A percentile compares a stretch with the other conserved stretches of the same genome.
Evolutionary conservation across 1,140 invertebrate species (phyloP).

Genomic region (Hylyphantes graminicola): DNA sequence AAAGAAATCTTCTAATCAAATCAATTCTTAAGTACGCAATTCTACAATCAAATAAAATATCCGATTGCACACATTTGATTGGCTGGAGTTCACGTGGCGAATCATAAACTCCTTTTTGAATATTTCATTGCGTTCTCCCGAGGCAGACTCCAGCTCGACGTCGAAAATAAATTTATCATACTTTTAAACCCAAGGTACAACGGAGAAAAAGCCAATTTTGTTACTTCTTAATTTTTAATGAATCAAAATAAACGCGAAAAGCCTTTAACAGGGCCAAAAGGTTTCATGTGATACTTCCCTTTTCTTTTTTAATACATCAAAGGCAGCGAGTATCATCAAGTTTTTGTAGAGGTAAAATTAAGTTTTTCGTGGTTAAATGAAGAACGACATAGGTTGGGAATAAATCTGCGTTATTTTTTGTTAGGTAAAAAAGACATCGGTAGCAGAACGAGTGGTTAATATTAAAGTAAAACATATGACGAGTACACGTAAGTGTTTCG

Average conservation of each 20-base stretch:
- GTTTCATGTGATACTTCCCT: slow-evolving; percentile 29
- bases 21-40: slow-evolving; percentile 25
- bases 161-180: slow-evolving; percentile 61
- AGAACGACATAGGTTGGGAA: slow-evolving; percentile 25
- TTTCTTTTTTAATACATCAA: slow-evolving; percentile 53
- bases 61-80: slow-evolving; percentile 46
- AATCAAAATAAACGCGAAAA: slow-evolving; percentile 58
- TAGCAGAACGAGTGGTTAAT: slow-evolving; percentile 54
- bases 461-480: slow-evolving; percentile 38
- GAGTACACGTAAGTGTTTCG: slow-evolving; percentile 36
- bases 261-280: slow-evolving; percentile 39
- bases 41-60: slow-evolving; percentile 36
- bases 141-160: slow-evolving; percentile 27
- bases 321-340: slow-evolving; percentile 30
- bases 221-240: slow-evolving; percentile 60
- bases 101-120: slow-evolving; percentile 56
- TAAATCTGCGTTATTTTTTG: slow-evolving; percentile 22
- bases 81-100: slow-evolving; percentile 32
- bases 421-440: neutral
- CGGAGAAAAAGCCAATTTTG: slow-evolving; percentile 60
- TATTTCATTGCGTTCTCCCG: slow-evolving; percentile 53
- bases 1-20: neutral
- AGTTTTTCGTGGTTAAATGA: slow-evolving; percentile 56
- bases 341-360: slow-evolving; percentile 54
- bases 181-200: slow-evolving; percentile 55